Conservation (phyloP, 2,888 invertebrate species). For the Mesorhabditis sp. region DNA sequence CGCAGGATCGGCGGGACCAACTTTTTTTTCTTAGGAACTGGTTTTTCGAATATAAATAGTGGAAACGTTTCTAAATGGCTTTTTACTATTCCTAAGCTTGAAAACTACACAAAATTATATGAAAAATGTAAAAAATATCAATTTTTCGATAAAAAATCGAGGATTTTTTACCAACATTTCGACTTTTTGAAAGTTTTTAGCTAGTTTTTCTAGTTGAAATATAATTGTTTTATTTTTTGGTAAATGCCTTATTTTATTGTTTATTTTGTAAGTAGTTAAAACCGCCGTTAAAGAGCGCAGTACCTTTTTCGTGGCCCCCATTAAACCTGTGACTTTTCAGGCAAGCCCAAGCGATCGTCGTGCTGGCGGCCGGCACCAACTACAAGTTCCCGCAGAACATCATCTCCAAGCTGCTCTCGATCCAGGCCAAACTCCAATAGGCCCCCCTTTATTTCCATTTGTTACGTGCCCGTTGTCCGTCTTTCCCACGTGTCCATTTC, state of each 20-base stretch:
- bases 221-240: background rate
- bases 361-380: conserved; percentile 50
- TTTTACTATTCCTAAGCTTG: too few relatives aligned
- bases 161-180: too few relatives aligned
- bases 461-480: too few relatives aligned
- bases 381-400: conserved; percentile 51
- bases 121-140: too few relatives aligned
- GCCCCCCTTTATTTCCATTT: too few relatives aligned
- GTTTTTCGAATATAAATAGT: background rate
- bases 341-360: conserved; percentile 43
- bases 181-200: too few relatives aligned
- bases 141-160: too few relatives aligned
- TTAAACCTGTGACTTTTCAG: conserved; percentile 19
- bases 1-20: too few relatives aligned
- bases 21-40: background rate
- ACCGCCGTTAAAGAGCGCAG: background rate
- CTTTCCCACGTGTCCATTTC: too few relatives aligned
- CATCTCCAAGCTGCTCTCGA: conserved; percentile 46
- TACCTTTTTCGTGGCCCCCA: background rate
- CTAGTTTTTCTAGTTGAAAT: too few relatives aligned
- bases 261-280: conserved; percentile 3
- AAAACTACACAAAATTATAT: too few relatives aligned
- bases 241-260: conserved; percentile 15
- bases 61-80: too few relatives aligned
- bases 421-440: conserved; percentile 31